These are phyloP conservation scores for Autographa gamma DNA, from an alignment of 2,888 invertebrate species.

Conservation along the genomic window DNA sequence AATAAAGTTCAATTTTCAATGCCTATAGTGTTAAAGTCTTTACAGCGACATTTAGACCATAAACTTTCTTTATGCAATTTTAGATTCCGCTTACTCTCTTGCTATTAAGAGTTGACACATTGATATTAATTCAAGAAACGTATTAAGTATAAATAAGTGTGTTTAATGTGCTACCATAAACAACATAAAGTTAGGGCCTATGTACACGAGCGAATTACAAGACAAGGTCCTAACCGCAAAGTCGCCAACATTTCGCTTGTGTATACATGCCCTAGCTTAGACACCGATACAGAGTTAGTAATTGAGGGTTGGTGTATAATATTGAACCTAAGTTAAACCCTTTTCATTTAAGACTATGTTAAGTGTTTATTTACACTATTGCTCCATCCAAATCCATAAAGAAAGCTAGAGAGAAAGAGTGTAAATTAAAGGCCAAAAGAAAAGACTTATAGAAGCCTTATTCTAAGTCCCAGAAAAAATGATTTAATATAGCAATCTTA, in stretches of 20 bases:
- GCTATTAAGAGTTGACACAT: not conserved
- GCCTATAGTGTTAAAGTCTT: too few species aligned
- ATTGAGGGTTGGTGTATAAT: not conserved
- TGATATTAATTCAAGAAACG: not conserved
- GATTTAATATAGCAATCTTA: not conserved
- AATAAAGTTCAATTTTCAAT: too few species aligned
- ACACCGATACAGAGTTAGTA: too few species aligned
- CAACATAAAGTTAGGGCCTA: not conserved
- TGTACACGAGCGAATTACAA: not conserved
- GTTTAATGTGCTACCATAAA: not conserved
- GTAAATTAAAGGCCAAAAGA: not conserved
- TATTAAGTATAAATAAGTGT: not conserved
- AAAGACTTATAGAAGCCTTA: not conserved
- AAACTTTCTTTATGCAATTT: too few species aligned
- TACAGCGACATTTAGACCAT: too few species aligned
- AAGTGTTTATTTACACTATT: not conserved
- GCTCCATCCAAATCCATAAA: slow-evolving; percentile 1
- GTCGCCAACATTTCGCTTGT: not conserved
- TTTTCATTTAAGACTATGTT: not conserved
- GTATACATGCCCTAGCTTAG: not conserved
- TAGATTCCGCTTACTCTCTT: not conserved
- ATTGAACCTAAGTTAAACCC: not conserved
- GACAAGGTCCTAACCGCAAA: not conserved
- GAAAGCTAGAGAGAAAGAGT: not conserved
- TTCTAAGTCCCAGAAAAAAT: not conserved